Conservation (phyloP, 2,113 vertebrate species). For the Danio rerio region DNA sequence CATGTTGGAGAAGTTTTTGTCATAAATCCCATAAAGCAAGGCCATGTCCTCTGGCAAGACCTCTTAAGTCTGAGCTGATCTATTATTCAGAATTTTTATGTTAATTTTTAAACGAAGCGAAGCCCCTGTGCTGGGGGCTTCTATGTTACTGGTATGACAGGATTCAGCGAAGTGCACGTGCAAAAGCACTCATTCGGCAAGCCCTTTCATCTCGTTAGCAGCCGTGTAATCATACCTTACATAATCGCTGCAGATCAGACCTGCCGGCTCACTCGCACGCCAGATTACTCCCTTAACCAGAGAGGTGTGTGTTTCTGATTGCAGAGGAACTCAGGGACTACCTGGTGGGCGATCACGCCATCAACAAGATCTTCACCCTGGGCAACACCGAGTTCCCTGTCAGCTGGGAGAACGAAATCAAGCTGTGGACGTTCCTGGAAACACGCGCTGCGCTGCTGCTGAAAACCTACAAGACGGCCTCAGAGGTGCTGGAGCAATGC, state of each 20-base stretch:
- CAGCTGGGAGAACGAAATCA: conserved; percentile 98
- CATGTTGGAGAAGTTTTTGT: conserved; percentile 60
- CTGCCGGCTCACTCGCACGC: conserved; percentile 12
- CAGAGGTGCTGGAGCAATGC: conserved; percentile 73
- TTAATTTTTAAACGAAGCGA: conserved; percentile 65
- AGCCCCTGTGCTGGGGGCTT: conserved; percentile 33
- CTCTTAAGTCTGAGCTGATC: conserved; percentile 61
- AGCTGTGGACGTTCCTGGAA: conserved; percentile 97
- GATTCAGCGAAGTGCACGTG: conserved; percentile 49
- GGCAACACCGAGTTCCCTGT: conserved; percentile 94
- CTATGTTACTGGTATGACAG: conserved; percentile 61
- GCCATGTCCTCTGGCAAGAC: conserved; percentile 66
- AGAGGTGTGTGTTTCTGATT: conserved; percentile 51
- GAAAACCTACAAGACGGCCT: conserved; percentile 92
- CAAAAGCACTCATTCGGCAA: conserved; percentile 25
- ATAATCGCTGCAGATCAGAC: conserved; percentile 47
- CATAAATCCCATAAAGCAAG: conserved; percentile 66
- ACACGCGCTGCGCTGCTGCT: conserved; percentile 91
- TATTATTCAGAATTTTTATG: conserved; percentile 69
- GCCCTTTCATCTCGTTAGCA: conserved; percentile 59
- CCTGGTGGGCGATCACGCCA: conserved; percentile 87
- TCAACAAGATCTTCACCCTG: conserved; percentile 95
- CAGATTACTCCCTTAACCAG: conserved; percentile 36
- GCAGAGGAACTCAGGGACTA: conserved; percentile 94
- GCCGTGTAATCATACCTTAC: conserved; percentile 48